A percentile compares a stretch with the other conserved stretches of the same genome.
These are phyloP conservation scores for Pyrrhura leucotis DNA, from an alignment of 2,797 vertebrate genomes.

Conservation along the genomic window DNA sequence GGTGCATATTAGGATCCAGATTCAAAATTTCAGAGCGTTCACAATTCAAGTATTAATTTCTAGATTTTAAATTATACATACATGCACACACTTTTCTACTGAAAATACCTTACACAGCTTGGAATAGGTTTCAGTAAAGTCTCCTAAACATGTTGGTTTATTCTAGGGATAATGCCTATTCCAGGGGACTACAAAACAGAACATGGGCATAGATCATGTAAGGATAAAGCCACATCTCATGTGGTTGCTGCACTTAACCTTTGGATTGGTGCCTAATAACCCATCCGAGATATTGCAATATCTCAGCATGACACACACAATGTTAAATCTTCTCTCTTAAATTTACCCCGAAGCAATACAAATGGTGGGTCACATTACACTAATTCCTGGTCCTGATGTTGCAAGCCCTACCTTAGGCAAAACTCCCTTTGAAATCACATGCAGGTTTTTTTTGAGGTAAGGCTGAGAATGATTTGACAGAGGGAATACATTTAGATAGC, in stretches of 20 bases:
- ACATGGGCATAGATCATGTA: conserved; percentile 24
- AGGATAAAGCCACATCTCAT: conserved; percentile 67
- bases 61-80: background rate
- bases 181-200: background rate
- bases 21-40: background rate
- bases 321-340: conserved; percentile 63
- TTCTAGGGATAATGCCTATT: background rate
- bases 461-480: background rate
- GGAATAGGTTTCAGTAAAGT: background rate
- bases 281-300: conserved; percentile 70
- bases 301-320: conserved; percentile 70
- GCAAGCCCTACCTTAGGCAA: conserved; percentile 61
- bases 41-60: background rate
- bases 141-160: background rate
- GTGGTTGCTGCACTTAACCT: conserved; percentile 68
- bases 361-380: conserved; percentile 73
- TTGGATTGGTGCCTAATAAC: conserved; percentile 68
- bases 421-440: conserved; percentile 48
- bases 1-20: background rate
- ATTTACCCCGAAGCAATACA: conserved; percentile 71
- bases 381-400: conserved; percentile 68
- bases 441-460: conserved; percentile 16
- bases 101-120: background rate
- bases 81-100: background rate
- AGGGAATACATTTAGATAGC: background rate